A percentile compares a stretch with the other conserved stretches of the same genome.
phyloP scores from a whole-genome alignment of 2,888 invertebrate species.

The Phania funesta region DNA sequence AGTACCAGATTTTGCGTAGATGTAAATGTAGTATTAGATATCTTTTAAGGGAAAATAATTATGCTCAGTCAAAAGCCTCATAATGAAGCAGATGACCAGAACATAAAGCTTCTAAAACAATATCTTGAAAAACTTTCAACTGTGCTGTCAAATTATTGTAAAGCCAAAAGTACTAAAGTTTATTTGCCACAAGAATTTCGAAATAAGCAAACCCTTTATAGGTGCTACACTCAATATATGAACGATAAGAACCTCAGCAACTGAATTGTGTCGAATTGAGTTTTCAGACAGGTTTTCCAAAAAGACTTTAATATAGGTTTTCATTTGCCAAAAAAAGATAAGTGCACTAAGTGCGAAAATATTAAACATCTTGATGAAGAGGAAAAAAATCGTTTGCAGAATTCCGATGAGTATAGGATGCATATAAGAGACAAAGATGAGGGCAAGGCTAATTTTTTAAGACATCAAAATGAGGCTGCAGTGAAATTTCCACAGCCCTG shows the following conservation, averaged over 20 bases:
- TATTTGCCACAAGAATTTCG: slow-evolving; percentile 23
- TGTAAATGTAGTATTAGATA: no score
- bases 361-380: no score
- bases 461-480: slow-evolving; percentile 34
- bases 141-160: slow-evolving; percentile 30
- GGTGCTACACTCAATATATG: slow-evolving; percentile 35
- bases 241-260: slow-evolving; percentile 40
- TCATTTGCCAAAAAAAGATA: slow-evolving; percentile 28
- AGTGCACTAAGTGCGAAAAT: slow-evolving; percentile 21
- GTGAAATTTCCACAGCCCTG: background rate
- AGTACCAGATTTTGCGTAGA: no score
- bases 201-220: slow-evolving; percentile 27
- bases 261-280: slow-evolving; percentile 36
- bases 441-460: slow-evolving; percentile 42
- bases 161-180: slow-evolving; percentile 14
- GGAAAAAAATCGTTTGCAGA: no score
- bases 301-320: slow-evolving; percentile 8
- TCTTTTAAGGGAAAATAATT: slow-evolving; percentile 39
- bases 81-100: slow-evolving; percentile 8
- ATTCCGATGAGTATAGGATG: no score
- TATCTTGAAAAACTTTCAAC: slow-evolving; percentile 26
- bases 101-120: slow-evolving; percentile 18
- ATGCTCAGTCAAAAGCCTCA: slow-evolving; percentile 30
- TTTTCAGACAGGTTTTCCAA: slow-evolving; percentile 1
- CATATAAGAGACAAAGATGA: slow-evolving; percentile 42